A percentile compares a stretch with the other conserved stretches of the same genome.
phyloP scores from a whole-genome alignment of 2,888 invertebrate genomes.

The Sphecodes monilicornis region DNA sequence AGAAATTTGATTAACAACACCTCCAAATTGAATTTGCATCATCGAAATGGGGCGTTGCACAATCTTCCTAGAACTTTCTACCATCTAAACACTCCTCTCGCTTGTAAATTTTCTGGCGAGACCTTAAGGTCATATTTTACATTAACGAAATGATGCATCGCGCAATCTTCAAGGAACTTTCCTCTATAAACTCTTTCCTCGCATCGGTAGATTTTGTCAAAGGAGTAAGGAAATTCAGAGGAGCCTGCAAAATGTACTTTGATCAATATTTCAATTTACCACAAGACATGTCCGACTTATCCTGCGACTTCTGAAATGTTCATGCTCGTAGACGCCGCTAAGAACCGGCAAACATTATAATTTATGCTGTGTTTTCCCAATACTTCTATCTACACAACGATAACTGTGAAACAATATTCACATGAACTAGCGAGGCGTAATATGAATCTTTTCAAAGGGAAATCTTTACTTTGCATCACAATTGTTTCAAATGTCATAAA shows the following conservation, averaged over 20 bases:
- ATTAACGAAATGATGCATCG: conserved; percentile 14
- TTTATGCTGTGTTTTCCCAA: background rate
- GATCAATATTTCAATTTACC: conserved; percentile 10
- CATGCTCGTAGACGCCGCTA: background rate
- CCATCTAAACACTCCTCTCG: background rate
- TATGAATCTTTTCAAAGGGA: background rate
- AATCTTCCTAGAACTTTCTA: conserved; percentile 9
- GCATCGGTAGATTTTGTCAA: conserved; percentile 3
- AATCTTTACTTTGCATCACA: background rate
- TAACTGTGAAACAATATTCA: background rate
- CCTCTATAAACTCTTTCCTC: background rate
- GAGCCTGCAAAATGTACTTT: conserved; percentile 6
- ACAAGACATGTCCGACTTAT: background rate
- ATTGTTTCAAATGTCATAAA: background rate
- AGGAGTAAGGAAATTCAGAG: conserved; percentile 3
- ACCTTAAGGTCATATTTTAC: conserved; percentile 8
- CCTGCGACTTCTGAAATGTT: background rate
- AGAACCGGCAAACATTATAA: background rate
- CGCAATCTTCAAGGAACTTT: background rate
- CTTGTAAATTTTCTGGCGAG: background rate
- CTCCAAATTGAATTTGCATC: conserved; percentile 28
- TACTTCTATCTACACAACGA: background rate
- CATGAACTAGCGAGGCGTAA: background rate
- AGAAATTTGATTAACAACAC: conserved; percentile 9
- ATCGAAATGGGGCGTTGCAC: conserved; percentile 17